These are phyloP conservation scores for Rhingia rostrata DNA, from an alignment of 2,888 invertebrate species.

Conservation along the genomic window DNA sequence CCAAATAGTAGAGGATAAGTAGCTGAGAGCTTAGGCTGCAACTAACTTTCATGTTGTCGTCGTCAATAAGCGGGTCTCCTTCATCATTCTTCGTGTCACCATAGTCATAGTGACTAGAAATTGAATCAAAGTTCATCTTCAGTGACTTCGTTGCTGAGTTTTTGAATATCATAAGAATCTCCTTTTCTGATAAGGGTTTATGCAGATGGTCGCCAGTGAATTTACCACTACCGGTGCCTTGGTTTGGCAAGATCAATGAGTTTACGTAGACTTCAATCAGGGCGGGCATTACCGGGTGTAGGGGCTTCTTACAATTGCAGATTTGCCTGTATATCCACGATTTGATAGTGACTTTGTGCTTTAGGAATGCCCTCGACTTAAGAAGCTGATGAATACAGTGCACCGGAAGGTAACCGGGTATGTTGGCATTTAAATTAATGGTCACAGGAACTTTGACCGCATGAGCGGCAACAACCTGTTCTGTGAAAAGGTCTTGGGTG, in stretches of 20 bases:
- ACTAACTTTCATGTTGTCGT: conserved; percentile 83
- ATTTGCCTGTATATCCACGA: conserved; percentile 98
- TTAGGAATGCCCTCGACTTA: conserved; percentile 96
- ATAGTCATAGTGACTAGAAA: conserved; percentile 78
- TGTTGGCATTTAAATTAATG: conserved; percentile 92
- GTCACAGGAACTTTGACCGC: conserved; percentile 98
- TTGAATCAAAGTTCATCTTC: conserved; percentile 31
- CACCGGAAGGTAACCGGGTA: conserved; percentile 95
- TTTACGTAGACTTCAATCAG: conserved; percentile 97
- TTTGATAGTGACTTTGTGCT: conserved; percentile 97
- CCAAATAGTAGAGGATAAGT: conserved; percentile 93
- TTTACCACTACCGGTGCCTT: conserved; percentile 78
- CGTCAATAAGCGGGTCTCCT: conserved; percentile 83
- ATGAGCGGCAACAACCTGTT: conserved; percentile 97
- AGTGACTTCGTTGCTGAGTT: conserved; percentile 85
- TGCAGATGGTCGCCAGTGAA: conserved; percentile 90
- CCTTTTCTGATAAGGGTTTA: conserved; percentile 94
- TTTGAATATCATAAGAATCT: conserved; percentile 92
- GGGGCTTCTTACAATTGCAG: conserved; percentile 92
- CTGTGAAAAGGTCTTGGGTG: conserved; percentile 97
- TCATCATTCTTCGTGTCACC: conserved; percentile 85
- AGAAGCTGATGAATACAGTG: conserved; percentile 98
- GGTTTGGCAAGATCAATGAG: conserved; percentile 90
- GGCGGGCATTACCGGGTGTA: conserved; percentile 96
- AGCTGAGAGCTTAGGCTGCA: conserved; percentile 92